These are phyloP conservation scores for Drosophila yakuba DNA, from an alignment of 1,140 invertebrate species.

Conservation along the genomic window DNA sequence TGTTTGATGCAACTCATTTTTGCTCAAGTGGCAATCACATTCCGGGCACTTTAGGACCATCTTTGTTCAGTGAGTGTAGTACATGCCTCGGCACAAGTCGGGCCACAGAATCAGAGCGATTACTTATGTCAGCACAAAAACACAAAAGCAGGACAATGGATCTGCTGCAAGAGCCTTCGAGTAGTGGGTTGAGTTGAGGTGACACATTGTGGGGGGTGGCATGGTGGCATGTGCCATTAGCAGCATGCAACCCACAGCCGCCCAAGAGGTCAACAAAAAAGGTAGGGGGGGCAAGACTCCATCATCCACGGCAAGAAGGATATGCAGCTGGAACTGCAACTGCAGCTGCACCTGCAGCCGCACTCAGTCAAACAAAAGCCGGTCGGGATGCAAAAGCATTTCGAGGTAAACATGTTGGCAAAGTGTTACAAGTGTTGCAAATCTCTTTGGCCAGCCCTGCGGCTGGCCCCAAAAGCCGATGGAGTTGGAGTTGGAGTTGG, in stretches of 20 bases:
- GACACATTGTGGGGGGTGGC: not conserved
- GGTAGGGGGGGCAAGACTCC: slow-evolving; percentile 3
- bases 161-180: slow-evolving; percentile 15
- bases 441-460: slow-evolving; percentile 52
- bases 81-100: slow-evolving; percentile 9
- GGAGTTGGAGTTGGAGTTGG: slow-evolving; percentile 32
- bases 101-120: slow-evolving; percentile 60
- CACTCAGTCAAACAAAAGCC: slow-evolving; percentile 36
- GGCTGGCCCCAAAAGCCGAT: slow-evolving; percentile 47
- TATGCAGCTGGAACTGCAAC: not conserved
- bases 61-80: slow-evolving; percentile 11
- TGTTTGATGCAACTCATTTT: too few species aligned
- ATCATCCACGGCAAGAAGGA: not conserved
- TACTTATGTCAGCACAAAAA: slow-evolving; percentile 74
- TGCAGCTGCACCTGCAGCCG: slow-evolving; percentile 22
- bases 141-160: slow-evolving; percentile 52
- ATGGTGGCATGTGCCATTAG: slow-evolving; percentile 48
- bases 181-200: slow-evolving; percentile 9
- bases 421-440: slow-evolving; percentile 65
- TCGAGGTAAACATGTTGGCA: slow-evolving; percentile 61
- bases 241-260: slow-evolving; percentile 28
- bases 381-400: slow-evolving; percentile 56
- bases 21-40: slow-evolving; percentile 5
- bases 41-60: not conserved
- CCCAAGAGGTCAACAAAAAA: slow-evolving; percentile 61